These are phyloP conservation scores for Calidris pygmaea DNA, from an alignment of 2,113 vertebrate species.

Conservation along the genomic window DNA sequence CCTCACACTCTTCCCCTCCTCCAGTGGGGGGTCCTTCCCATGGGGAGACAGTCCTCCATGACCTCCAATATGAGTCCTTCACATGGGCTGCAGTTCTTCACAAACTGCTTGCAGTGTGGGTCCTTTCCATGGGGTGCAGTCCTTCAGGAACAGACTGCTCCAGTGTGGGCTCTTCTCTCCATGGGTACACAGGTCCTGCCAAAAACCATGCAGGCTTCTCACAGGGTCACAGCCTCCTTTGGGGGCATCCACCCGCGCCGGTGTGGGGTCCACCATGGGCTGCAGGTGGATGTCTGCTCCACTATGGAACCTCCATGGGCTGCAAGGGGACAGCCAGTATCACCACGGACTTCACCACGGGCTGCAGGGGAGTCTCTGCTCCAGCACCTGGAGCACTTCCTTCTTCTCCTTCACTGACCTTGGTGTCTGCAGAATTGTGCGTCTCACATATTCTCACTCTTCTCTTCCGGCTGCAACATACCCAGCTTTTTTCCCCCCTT, in stretches of 20 bases:
- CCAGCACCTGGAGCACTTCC: not conserved
- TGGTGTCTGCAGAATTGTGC: not conserved
- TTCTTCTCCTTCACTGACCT: not conserved
- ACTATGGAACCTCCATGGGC: not conserved
- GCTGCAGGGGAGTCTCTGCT: not conserved
- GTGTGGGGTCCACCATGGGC: not conserved
- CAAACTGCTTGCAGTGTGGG: not conserved
- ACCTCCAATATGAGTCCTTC: not conserved
- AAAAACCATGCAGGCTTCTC: not conserved
- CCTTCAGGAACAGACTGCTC: not conserved
- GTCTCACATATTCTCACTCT: not conserved
- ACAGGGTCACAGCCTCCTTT: not conserved
- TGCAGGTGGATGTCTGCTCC: not conserved
- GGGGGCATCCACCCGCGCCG: not conserved
- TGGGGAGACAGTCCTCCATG: not conserved
- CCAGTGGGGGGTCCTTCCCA: not conserved
- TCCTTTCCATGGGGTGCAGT: not conserved
- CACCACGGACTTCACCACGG: not conserved
- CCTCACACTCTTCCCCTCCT: not conserved
- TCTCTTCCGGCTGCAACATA: not conserved
- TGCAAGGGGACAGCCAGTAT: not conserved
- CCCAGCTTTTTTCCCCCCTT: not conserved
- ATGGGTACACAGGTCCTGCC: not conserved
- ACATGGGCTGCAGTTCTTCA: not conserved
- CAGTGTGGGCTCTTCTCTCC: not conserved